Percentiles rank a stretch among this genome's conserved stretches.
Evolutionary conservation across 1,140 invertebrate genomes (phyloP).

Genomic region (Euwallacea similis): DNA sequence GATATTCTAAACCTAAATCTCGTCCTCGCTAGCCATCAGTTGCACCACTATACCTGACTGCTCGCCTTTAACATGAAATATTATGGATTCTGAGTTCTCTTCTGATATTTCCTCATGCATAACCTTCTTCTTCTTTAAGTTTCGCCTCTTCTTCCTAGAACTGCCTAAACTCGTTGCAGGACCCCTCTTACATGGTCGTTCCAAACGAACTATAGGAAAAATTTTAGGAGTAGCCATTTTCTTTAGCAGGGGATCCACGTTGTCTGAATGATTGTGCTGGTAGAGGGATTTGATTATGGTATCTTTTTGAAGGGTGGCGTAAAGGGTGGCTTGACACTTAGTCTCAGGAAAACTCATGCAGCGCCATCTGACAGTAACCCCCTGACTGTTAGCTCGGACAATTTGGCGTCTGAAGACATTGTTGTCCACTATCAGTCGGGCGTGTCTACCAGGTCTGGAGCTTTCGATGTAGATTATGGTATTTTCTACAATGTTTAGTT

Average conservation of each 20-base stretch:
- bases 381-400: constrained; percentile 2
- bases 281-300: constrained; percentile 14
- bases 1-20: too few relatives aligned
- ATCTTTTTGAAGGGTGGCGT: constrained; percentile 24
- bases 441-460: constrained; percentile 26
- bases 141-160: too few relatives aligned
- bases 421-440: constrained; percentile 29
- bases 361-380: constrained; percentile 27
- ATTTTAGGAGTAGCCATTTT: constrained; percentile 7
- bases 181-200: neutral
- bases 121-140: too few relatives aligned
- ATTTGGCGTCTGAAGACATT: constrained; percentile 20
- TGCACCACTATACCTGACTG: too few relatives aligned
- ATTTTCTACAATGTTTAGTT: constrained; percentile 5
- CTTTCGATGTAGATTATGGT: constrained; percentile 19
- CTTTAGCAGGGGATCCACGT: neutral
- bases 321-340: constrained; percentile 25
- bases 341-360: constrained; percentile 29
- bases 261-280: constrained; percentile 19
- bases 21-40: too few relatives aligned
- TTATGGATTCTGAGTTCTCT: neutral
- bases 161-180: too few relatives aligned
- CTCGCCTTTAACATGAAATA: constrained; percentile 5
- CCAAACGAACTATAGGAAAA: constrained; percentile 7
- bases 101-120: too few relatives aligned